Base-by-base conservation (phyloP, 2,888 invertebrate genomes). In the Drosophila imparisetae region DNA sequence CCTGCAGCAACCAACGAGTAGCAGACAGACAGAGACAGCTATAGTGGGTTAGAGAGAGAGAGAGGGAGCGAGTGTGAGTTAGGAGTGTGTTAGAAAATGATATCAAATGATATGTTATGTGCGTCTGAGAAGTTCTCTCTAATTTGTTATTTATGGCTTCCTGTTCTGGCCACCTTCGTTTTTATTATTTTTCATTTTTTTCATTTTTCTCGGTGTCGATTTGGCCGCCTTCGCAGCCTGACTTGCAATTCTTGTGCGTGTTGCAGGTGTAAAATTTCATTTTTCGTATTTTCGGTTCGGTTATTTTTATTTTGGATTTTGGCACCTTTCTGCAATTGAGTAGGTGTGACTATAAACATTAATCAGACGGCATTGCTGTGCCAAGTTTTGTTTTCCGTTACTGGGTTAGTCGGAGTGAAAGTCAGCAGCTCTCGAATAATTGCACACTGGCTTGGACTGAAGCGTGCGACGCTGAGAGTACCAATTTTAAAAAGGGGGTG, bases 121-220 rank as follows among this genome's bases (percentile, higher is more conserved):
- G 66, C 42, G 67, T 60, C 63, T 66, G 52, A 68, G 72, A 72
- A 75, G 66, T 72, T 27, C 55, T 83, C 86, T 89, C 90, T 83
- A 79, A 86, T 81, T 81, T 81, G 40, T 90, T 88, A 87, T 87
- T 87, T 87, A 87, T 90, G 79, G 81, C 81, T 87, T 87, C 90
- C 86, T 89, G 86, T 75, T 70, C n/a, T 32, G 49, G 40, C 70
- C 66, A 67, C 66, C 61, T 49, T 64, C 18, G 24, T 38, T 52
- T 38, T 57, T 52, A 8, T 24, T 24, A 29, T 29, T 3, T 48
- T 8, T 48, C 11, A 8, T 4, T 57, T 3, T 30, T 60, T 21
- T 21, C 21, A 45, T 40, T 58, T 40, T 15, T 27, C 36, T 55
- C 40, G 50, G 67, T 64, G 50, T 63, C 48, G 52, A 38, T 64